Evolutionary conservation across 2,888 invertebrate genomes (phyloP), one percentile per base, ranked within the genome.

Genomic region (Cataglyphis rosenhaueri): DNA sequence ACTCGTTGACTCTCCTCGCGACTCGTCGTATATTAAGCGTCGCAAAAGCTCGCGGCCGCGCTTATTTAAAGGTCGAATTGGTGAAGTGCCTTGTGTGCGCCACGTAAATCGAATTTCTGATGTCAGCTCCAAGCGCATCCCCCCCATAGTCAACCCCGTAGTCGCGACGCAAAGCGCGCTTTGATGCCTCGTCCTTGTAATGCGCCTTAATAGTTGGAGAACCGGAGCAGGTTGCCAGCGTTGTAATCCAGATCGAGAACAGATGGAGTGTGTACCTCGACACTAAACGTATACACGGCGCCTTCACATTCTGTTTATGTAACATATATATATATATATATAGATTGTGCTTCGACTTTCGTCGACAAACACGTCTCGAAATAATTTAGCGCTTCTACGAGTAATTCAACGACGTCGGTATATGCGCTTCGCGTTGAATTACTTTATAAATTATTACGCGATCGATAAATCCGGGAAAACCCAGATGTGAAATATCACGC

Each of bases 161-260:
- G 55, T 68, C 76, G 48, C 52, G 52, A 57, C 38, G 29, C 57
- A 76, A 76, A 76, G 68, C 6, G 52, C 52, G 41, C 76, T 76
- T 76, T 76, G 76, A 76, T 68, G 66, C 68, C 41, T 29, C 29
- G 18, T 8, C 10, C 52, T n/a, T 52, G 76, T 68, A 68, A 68
- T 68, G 76, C 41, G 68, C 57, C 68, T 76, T 76, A 76, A 76
- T 68, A 68, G 62, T 48, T 62, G 15, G 66, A 75, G 25, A 76
- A 29, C 41, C 65, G 5, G 41, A n/a, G 55, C 21, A 25, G 3
- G 57, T 55, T 66, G 29, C 66, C 25, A 15, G 9, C 29, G 29
- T 76, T 76, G 55, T 76, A 76, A 57, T 76, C 55, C 29, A 66
- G 38, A 76, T 76, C 29, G 32, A 44, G 32, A 76, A n/a, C 57